Base-by-base conservation (phyloP, 2,113 vertebrate genomes). In the Syrrhaptes paradoxus region DNA sequence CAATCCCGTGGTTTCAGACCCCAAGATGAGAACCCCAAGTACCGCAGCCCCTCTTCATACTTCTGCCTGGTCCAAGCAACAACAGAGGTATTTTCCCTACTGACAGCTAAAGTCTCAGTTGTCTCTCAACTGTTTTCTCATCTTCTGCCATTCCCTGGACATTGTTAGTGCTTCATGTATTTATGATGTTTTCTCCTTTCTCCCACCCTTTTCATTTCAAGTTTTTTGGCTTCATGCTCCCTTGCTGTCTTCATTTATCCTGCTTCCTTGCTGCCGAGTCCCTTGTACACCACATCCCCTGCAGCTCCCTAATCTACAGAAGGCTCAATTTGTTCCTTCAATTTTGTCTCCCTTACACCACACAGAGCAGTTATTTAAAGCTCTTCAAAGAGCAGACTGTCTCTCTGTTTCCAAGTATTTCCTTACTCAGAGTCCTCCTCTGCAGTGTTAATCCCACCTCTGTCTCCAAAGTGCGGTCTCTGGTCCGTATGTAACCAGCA, bases 161-260 rank as follows among this genome's bases (percentile, higher is more conserved):
- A 16, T 1, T 29, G 25, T 34, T 46, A 61, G 34, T 26, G 8
- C 28, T 51, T 70, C 3, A 0, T 0, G 0, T 32, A 82, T 61
- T 55, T 31, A 38, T 9, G 38, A 28, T 6, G 6, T 8, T 65
- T 58, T 48, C 46, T 72, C 46, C 38, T 54, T 77, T 45, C 63
- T 68, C 52, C n/a, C 26, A 77, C 43, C 12, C 17, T 52, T 51
- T 70, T 38, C 19, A 26, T 43, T 68, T 66, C 48, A 46, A 41
- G 32, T 12, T 4, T 32, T 51, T n/a, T 58, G 15, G 38, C 67
- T 38, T 67, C 19, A 3, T 2, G 13, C 28, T 46, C 57, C 71
- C 52, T 28, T 45, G n/a, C 29, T 58, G 52, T 21, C n/a, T 17
- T 34, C 29, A 20, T 52, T 57, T 78, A 34, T 20, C 14, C 51